Evolutionary conservation across 2,797 vertebrate species (phyloP), one percentile per base, ranked within the genome.

Genomic region (Brachyalestes nurse): DNA sequence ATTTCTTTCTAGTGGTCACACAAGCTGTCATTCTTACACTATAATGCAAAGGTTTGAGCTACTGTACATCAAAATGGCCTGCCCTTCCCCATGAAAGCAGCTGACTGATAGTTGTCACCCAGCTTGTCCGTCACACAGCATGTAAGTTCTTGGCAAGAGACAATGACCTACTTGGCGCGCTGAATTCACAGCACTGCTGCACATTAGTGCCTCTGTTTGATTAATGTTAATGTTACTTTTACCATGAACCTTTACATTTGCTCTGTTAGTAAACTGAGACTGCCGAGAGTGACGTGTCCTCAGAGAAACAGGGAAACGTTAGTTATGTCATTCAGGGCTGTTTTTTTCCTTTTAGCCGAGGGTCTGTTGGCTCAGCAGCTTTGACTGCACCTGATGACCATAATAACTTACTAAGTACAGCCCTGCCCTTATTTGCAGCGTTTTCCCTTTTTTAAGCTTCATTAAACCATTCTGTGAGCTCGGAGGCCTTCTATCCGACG

Each of bases 71-170:
- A 72, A 21, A 83, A 58, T 79, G 51, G 45, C 58, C 69, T 76
- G 77, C 71, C 55, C 58, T 21, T 49, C 47, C 47, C 21, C 67
- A 21, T 69, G 17, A 73, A 38, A 51, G 14, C 49, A 55, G 25
- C 42, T 81, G 79, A 84, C 40, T 69, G 82, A 84, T 66, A 70
- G 69, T 45, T 84, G 78, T 74, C 78, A 74, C 55, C 71, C 53
- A 78, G 58, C 74, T 61, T 61, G 40, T 83, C 67, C 77, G 38
- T 74, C 49, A 70, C 65, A 40, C 49, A 58, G 47, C 38, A 55
- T 77, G 60, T 42, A 82, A 72, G 69, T 75, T 72, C 28, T 19
- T 77, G 53, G 72, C 65, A 58, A 72, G 42, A 34, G 66, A 6
- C 57, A 74, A 49, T 80, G 57, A 75, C 72, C 74, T 69, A 80